Evolutionary conservation across 2,113 vertebrate genomes (phyloP).

Genomic region (Poeciliopsis retropinna): DNA sequence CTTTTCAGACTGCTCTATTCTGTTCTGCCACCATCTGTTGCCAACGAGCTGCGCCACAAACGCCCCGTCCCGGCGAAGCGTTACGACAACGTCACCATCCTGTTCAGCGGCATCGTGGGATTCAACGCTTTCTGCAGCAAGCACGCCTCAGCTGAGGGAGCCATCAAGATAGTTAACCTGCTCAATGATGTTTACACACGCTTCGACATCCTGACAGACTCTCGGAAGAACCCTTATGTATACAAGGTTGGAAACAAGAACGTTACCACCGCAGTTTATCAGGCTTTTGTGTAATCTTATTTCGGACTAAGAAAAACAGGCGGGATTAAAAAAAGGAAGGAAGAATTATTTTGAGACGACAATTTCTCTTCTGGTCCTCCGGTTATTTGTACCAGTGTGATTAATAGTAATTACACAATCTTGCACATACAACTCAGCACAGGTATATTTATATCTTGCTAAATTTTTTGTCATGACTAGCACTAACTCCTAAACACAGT

Average conservation of each 20-base stretch:
- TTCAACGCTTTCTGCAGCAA: conserved; percentile 98
- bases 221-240: conserved; percentile 95
- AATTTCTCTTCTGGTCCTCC: neutral
- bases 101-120: conserved; percentile 97
- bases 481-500: conserved; percentile 49
- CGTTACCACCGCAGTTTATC: conserved; percentile 10
- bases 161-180: conserved; percentile 99
- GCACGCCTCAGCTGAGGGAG: conserved; percentile 96
- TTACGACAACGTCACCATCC: conserved; percentile 97
- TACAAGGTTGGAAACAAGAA: conserved; percentile 87
- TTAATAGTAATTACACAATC: conserved; percentile 42
- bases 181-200: conserved; percentile 97
- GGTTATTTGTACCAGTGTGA: neutral
- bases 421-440: conserved; percentile 23
- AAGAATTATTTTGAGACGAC: neutral
- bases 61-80: conserved; percentile 95
- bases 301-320: conserved; percentile 1
- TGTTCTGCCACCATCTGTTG: conserved; percentile 94
- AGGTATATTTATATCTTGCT: conserved; percentile 48
- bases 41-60: conserved; percentile 97
- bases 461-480: conserved; percentile 40
- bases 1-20: conserved; percentile 90
- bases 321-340: neutral
- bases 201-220: conserved; percentile 97
- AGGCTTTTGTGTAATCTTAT: conserved; percentile 25